Base-by-base conservation (phyloP, 2,888 invertebrate genomes). In the Apeira syringaria region DNA sequence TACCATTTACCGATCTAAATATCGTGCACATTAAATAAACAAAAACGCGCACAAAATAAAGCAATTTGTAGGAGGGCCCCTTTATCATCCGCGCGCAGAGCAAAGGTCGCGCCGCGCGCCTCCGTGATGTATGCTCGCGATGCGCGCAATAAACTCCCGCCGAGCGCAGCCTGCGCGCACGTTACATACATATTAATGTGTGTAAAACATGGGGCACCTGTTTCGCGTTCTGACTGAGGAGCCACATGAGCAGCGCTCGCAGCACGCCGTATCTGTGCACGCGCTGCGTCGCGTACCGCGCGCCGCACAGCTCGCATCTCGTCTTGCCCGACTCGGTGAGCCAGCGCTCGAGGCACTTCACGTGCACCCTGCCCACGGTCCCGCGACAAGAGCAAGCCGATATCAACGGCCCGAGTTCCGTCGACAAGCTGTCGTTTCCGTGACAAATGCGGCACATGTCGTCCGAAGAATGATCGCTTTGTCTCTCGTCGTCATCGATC, bases 311-410 rank as follows among this genome's bases (percentile, higher is more conserved):
- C 68, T 96, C 95, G 67, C 96, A 96, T 18, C 87, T 84, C 5
- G 92, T 92, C 46, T 92, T 92, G 17, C 94, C 94, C 1, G 94
- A 93, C 67, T 94, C 94, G 1, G 94, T 94, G 24, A 95, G 80
- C 95, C 95, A 96, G 35, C 91, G 91, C 75, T 95, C 95, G 56
- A 95, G 78, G 68, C 95, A 96, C 43, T 92, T 91, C 1, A 94
- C 91, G 73, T 95, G 95, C 6, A 95, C 92, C 38, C 93, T 90
- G 0, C 94, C 95, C 53, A 95, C 93, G 1, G 94, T 93, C 0
- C 95, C 95, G 0, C 88, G 74, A 48, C 89, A 89, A 1, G 74
- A 91, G 50, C 89, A 89, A 0, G 88, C 84, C 0, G 87, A 87
- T 64, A 89, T 76, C 40, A 89, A 59, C 10, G 53, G 63, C 0